These are phyloP conservation scores for Ormyrus thymus DNA, from an alignment of 2,888 invertebrate genomes.

Conservation along the genomic window DNA sequence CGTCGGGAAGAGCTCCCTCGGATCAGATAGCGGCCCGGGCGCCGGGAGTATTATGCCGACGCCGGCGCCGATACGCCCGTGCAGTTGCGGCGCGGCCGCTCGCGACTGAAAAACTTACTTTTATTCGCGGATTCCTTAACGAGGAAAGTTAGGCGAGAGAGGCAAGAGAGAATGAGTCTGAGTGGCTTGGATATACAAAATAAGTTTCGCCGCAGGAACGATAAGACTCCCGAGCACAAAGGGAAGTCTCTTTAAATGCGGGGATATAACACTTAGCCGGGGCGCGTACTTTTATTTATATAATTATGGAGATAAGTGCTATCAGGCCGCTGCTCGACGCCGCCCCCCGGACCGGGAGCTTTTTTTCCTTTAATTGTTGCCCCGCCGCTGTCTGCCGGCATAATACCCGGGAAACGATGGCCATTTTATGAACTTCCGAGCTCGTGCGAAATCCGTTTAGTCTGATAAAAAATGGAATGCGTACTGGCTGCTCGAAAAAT, in stretches of 20 bases:
- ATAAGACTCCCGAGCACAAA: conserved; percentile 35
- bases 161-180: conserved; percentile 58
- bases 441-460: no score
- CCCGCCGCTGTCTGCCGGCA: no score
- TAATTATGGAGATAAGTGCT: conserved; percentile 20
- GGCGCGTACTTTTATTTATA: not conserved
- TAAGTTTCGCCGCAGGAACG: conserved; percentile 31
- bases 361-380: no score
- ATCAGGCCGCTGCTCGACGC: no score
- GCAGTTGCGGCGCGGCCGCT: not conserved
- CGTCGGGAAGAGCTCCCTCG: not conserved
- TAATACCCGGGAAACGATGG: no score
- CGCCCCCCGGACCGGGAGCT: no score
- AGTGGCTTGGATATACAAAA: conserved; percentile 45
- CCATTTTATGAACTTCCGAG: no score
- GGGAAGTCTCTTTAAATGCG: conserved; percentile 23
- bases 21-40: conserved; percentile 31
- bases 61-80: conserved; percentile 7
- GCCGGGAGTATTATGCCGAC: conserved; percentile 6
- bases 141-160: conserved; percentile 66
- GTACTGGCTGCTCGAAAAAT: no score
- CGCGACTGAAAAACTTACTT: conserved; percentile 51
- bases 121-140: conserved; percentile 67
- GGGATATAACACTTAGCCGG: conserved; percentile 9
- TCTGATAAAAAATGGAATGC: no score